Evolutionary conservation across 2,888 invertebrate genomes (phyloP), one percentile per base, ranked within the genome.

Genomic region (Lasioglossum pauxillum): DNA sequence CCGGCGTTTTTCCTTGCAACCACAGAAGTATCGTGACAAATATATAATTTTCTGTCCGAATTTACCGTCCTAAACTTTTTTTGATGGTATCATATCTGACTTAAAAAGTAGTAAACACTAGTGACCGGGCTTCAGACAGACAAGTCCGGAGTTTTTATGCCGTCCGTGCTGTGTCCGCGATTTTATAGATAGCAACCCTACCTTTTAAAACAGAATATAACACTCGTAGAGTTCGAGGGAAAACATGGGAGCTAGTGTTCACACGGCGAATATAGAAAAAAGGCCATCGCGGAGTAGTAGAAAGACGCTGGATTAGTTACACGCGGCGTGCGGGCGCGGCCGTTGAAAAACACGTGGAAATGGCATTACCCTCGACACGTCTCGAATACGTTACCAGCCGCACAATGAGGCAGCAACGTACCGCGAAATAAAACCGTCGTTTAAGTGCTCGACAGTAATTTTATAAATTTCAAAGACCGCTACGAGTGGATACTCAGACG

Each of bases 391-490:
- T 38, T 69, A 69, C 12, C 74, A 53, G 19, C 53, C 38, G 14
- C 38, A 53, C 46, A 53, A 75, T 23, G 35, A 53, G 53, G 35
- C 69, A 41, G 38, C 69, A 35, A 35, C 67, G 67, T 41, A 38
- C 57, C 71, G 35, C 31, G 60, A 73, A 64, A 79, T 49, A 53
- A 80, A 74, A 79, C 74, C 80, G 31, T 74, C 74, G 53, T 74
- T 79, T 80, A 80, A 83, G 57, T 53, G 82, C 60, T 82, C 74
- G 79, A 60, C 60, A 60, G 75, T 75, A 79, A 82, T 74, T 82
- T 78, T 73, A 73, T 78, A 79, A 82, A 73, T 74, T 49, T 73
- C 73, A 73, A 73, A 73, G 35, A 73, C 46, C 49, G 27, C 19
- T 5, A 19, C 38, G 75, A 35, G 12, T 46, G n/a, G 75, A 71